Percentiles rank a stretch among this genome's conserved stretches.
Conservation (phyloP, 2,113 vertebrate genomes). For the Paramisgurnus dabryanus region DNA sequence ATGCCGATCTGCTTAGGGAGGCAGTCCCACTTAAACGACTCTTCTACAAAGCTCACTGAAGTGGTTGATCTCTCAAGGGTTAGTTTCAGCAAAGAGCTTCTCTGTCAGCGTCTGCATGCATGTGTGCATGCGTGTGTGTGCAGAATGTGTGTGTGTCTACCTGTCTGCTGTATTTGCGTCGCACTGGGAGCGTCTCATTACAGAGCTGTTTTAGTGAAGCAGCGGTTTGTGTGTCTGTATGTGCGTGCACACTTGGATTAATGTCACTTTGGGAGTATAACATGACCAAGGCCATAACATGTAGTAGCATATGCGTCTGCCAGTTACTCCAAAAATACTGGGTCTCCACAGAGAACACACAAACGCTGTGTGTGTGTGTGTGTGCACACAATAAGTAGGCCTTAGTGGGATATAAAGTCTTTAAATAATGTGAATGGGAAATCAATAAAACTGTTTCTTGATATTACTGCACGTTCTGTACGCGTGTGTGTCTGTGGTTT, state of each 20-base stretch:
- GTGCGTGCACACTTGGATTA: constrained; percentile 10
- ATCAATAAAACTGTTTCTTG: constrained; percentile 25
- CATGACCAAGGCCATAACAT: constrained; percentile 48
- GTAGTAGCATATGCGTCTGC: constrained; percentile 56
- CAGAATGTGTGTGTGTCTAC: constrained; percentile 5
- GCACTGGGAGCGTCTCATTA: constrained; percentile 50
- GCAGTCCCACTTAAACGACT: constrained; percentile 41
- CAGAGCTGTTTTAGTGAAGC: constrained; percentile 36
- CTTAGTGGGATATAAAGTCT: constrained; percentile 28
- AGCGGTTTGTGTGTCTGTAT: constrained; percentile 28
- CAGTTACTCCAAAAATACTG: constrained; percentile 46
- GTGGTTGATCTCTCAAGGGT: constrained; percentile 45
- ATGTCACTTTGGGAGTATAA: constrained; percentile 55
- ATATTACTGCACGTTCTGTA: not conserved
- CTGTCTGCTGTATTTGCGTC: constrained; percentile 16
- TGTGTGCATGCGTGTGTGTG: constrained; percentile 24
- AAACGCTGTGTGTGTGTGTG: not conserved
- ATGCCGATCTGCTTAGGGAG: constrained; percentile 15
- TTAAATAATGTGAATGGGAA: constrained; percentile 18
- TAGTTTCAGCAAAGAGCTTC: constrained; percentile 24
- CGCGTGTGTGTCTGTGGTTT: not conserved
- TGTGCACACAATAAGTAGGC: constrained; percentile 14
- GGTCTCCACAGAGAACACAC: constrained; percentile 6
- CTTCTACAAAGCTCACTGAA: constrained; percentile 48
- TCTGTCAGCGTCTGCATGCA: constrained; percentile 40